A percentile compares a stretch with the other conserved stretches of the same genome.
Evolutionary conservation across 2,888 invertebrate genomes (phyloP).

Genomic region (Meta bourneti): DNA sequence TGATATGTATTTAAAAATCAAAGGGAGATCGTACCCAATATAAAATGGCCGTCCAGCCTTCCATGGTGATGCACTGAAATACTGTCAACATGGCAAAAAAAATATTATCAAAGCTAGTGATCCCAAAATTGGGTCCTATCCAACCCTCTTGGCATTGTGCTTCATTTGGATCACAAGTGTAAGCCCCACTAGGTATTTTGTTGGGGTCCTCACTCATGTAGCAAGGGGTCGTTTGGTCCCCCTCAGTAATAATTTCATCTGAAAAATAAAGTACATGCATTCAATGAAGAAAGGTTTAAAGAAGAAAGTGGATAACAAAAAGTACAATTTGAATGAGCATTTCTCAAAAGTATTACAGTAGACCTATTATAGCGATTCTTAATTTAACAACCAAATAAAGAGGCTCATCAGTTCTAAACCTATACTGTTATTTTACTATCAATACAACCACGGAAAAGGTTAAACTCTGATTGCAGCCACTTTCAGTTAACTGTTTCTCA

Average conservation of each 20-base stretch:
- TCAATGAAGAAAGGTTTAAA: not conserved
- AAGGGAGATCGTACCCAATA: slow-evolving; percentile 92
- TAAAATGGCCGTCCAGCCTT: slow-evolving; percentile 99
- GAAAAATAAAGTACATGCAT: slow-evolving; percentile 78
- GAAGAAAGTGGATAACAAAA: too few relatives aligned
- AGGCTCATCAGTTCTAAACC: too few relatives aligned
- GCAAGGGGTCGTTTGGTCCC: slow-evolving; percentile 93
- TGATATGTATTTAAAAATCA: too few relatives aligned
- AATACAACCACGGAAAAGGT: too few relatives aligned
- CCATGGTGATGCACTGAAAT: slow-evolving; percentile 99
- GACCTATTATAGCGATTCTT: too few relatives aligned
- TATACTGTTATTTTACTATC: too few relatives aligned
- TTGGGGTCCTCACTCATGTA: slow-evolving; percentile 82
- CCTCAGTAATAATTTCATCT: slow-evolving; percentile 93
- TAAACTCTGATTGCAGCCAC: too few relatives aligned
- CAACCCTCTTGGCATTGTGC: slow-evolving; percentile 96
- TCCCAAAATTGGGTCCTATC: slow-evolving; percentile 98
- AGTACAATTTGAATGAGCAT: too few relatives aligned
- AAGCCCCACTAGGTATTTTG: slow-evolving; percentile 87
- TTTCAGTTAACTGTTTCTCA: too few relatives aligned
- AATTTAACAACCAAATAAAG: too few relatives aligned
- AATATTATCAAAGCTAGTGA: slow-evolving; percentile 99
- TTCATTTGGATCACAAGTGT: slow-evolving; percentile 90
- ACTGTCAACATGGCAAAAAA: slow-evolving; percentile 99
- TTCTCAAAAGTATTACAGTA: too few relatives aligned